Percentiles rank a stretch among this genome's conserved stretches.
Evolutionary conservation across 2,797 vertebrate species (phyloP).

Genomic region (Molossus alvarezi): DNA sequence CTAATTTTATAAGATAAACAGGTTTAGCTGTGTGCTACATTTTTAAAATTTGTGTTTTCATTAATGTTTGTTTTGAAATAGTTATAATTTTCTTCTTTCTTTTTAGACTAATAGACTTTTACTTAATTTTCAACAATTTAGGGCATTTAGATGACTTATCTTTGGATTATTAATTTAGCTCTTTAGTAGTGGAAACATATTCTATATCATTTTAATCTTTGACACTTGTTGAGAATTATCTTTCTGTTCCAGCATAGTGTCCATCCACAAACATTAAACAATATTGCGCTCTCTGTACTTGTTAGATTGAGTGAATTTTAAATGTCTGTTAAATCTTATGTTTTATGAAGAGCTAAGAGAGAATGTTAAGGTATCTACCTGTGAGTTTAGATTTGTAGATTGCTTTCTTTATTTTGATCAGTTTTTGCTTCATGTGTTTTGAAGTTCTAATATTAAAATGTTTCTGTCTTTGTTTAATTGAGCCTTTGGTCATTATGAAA

Average conservation of each 20-base stretch:
- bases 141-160: not conserved
- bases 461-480: not conserved
- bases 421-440: not conserved
- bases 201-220: not conserved
- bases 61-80: slow-evolving; percentile 2
- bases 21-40: not conserved
- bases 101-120: not conserved
- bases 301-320: not conserved
- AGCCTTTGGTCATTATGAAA: not conserved
- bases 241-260: not conserved
- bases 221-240: not conserved
- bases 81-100: not conserved
- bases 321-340: not conserved
- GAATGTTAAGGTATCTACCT: not conserved
- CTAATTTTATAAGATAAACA: not conserved
- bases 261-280: not conserved
- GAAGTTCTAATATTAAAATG: not conserved
- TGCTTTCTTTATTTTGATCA: not conserved
- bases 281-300: not conserved
- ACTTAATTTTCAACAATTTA: not conserved
- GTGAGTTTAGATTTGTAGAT: not conserved
- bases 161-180: not conserved
- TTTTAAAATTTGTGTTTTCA: not conserved
- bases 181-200: not conserved
- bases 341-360: not conserved